Percentiles rank a stretch among this genome's conserved stretches.
Conservation (phyloP, 2,113 vertebrate species). For the Sialia sialis region DNA sequence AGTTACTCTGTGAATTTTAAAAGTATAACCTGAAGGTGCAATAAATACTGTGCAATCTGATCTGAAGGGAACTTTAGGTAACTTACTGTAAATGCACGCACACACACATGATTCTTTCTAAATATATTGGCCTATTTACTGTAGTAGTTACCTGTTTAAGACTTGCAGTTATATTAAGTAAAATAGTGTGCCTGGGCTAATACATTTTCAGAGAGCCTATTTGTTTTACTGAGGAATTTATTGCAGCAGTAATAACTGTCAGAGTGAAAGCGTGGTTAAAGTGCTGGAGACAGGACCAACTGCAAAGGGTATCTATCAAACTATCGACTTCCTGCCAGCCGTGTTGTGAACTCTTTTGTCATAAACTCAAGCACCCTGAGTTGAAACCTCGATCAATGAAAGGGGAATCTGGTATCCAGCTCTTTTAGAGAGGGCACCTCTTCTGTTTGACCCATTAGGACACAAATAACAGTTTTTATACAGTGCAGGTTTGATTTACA, state of each 20-base stretch:
- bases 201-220: slow-evolving; percentile 80
- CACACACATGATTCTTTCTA: slow-evolving; percentile 50
- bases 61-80: slow-evolving; percentile 32
- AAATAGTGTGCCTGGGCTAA: slow-evolving; percentile 82
- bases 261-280: slow-evolving; percentile 81
- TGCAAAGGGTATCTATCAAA: slow-evolving; percentile 83
- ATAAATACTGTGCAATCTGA: slow-evolving; percentile 25
- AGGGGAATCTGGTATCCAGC: slow-evolving; percentile 78
- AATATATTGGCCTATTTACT: slow-evolving; percentile 77
- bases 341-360: slow-evolving; percentile 86
- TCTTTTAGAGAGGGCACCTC: slow-evolving; percentile 78
- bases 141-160: slow-evolving; percentile 77
- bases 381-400: slow-evolving; percentile 76
- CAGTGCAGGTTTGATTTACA: slow-evolving; percentile 38
- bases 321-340: slow-evolving; percentile 85
- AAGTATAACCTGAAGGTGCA: slow-evolving; percentile 37
- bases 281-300: slow-evolving; percentile 81
- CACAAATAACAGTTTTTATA: slow-evolving; percentile 70
- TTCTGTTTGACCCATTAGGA: slow-evolving; percentile 78
- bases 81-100: background rate
- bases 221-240: slow-evolving; percentile 91
- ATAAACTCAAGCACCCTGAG: slow-evolving; percentile 80
- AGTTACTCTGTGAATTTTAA: slow-evolving; percentile 26
- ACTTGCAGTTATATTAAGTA: slow-evolving; percentile 87
- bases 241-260: slow-evolving; percentile 91